These are phyloP conservation scores for Tiliacea citrago DNA, from an alignment of 2,888 invertebrate genomes.

Conservation along the genomic window DNA sequence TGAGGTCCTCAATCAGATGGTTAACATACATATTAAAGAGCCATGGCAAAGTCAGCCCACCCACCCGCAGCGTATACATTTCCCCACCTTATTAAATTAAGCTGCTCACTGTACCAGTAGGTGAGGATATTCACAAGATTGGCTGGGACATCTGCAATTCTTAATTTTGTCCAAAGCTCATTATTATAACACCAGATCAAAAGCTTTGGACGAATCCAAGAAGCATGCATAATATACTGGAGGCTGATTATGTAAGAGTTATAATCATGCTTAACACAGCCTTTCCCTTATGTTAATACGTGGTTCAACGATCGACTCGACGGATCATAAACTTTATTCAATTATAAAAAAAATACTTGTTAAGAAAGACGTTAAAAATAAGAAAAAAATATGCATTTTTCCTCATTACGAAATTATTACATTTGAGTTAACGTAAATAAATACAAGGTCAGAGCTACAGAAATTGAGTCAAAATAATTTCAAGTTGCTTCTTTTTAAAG, in stretches of 20 bases:
- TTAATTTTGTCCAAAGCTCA: no score
- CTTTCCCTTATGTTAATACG: neutral
- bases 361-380: neutral
- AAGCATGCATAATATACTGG: no score
- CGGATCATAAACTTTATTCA: neutral
- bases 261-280: neutral
- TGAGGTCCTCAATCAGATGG: no score
- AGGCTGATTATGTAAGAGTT: neutral
- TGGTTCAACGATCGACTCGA: neutral
- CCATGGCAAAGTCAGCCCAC: no score
- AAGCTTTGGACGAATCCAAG: no score
- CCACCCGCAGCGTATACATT: no score
- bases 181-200: no score
- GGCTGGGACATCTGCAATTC: no score
- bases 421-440: conserved; percentile 10
- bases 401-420: conserved; percentile 18
- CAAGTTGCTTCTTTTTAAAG: conserved; percentile 2
- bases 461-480: conserved; percentile 12
- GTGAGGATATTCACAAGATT: no score
- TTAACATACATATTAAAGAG: no score
- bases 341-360: neutral
- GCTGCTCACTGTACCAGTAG: no score
- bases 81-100: no score
- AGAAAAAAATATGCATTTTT: conserved; percentile 4
- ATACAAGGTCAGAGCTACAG: conserved; percentile 33